phyloP scores from a whole-genome alignment of 2,888 invertebrate genomes.

The Melinaea marsaeus region DNA sequence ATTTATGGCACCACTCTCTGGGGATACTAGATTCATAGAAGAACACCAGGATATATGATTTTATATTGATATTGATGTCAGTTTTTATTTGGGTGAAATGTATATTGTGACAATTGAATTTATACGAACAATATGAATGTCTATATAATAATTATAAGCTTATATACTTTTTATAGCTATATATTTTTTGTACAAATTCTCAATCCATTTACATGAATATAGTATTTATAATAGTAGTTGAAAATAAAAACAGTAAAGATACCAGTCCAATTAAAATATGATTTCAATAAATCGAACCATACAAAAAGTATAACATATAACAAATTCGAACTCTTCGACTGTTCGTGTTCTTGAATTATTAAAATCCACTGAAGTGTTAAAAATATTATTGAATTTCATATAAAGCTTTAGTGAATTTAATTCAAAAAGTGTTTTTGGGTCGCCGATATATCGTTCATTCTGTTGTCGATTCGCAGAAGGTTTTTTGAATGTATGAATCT shows the following conservation, averaged over 20 bases:
- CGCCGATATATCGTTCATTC: constrained; percentile 7
- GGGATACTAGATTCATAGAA: constrained; percentile 23
- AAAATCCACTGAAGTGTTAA: constrained; percentile 2
- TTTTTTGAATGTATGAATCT: constrained; percentile 19
- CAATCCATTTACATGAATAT: too few relatives aligned
- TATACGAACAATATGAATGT: neutral
- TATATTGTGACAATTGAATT: neutral
- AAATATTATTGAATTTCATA: neutral
- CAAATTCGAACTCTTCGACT: constrained; percentile 3
- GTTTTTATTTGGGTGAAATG: neutral
- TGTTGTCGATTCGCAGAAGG: constrained; percentile 19
- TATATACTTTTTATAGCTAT: too few relatives aligned
- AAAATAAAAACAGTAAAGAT: neutral
- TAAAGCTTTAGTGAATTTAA: neutral
- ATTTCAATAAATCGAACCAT: neutral
- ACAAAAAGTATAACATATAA: neutral
- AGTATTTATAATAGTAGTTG: too few relatives aligned
- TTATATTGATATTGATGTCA: constrained; percentile 2
- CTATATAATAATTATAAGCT: too few relatives aligned
- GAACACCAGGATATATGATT: neutral
- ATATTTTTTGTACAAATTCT: too few relatives aligned
- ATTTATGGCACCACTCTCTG: constrained; percentile 51
- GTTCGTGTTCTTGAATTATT: constrained; percentile 1
- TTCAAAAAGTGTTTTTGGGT: neutral
- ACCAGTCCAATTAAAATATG: neutral